Evolutionary conservation across 1,140 invertebrate species (phyloP).

Genomic region (Leucophenga varia): DNA sequence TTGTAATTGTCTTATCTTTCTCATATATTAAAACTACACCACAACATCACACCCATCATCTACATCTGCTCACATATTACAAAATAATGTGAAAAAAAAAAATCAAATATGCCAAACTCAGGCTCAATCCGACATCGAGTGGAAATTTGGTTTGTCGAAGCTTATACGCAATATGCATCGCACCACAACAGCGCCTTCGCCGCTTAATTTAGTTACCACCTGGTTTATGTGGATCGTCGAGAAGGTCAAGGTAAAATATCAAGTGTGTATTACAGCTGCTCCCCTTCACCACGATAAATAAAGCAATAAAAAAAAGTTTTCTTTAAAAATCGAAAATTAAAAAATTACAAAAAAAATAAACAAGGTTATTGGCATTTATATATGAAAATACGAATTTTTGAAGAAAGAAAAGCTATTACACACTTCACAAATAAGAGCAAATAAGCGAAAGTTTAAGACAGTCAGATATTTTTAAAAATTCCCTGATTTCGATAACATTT

Average conservation of each 20-base stretch:
- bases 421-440: no score
- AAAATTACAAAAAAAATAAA: constrained; percentile 5
- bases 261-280: constrained; percentile 23
- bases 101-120: constrained; percentile 61
- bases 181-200: constrained; percentile 94
- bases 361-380: no score
- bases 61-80: constrained; percentile 8
- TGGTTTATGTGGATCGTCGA: constrained; percentile 83
- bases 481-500: no score
- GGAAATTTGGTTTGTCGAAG: constrained; percentile 99
- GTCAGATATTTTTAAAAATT: no score
- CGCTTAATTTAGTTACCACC: constrained; percentile 93
- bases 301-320: constrained; percentile 2
- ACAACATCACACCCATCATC: no score
- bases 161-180: constrained; percentile 98
- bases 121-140: constrained; percentile 99
- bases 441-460: no score
- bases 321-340: constrained; percentile 2
- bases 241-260: constrained; percentile 68
- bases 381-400: no score
- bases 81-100: constrained; percentile 24
- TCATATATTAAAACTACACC: no score
- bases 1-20: constrained; percentile 41
- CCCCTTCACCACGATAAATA: not conserved
- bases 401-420: no score